phyloP scores from a whole-genome alignment of 1,140 invertebrate genomes.

The Sycophaga agraensis region DNA sequence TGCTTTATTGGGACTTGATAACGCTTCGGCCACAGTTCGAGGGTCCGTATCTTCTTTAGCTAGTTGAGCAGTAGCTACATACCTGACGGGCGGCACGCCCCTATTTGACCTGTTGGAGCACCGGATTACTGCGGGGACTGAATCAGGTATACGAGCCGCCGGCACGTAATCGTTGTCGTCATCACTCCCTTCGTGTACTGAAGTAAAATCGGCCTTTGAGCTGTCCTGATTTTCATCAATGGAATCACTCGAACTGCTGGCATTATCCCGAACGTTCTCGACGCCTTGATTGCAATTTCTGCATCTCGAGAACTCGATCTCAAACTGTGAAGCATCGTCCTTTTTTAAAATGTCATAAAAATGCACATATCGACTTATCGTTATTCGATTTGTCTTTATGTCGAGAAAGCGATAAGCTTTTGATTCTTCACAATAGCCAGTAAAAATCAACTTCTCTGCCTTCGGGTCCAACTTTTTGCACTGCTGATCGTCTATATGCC shows the following conservation, averaged over 20 bases:
- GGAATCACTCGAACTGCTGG: background rate
- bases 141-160: background rate
- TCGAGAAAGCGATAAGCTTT: slow-evolving; percentile 32
- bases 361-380: slow-evolving; percentile 39
- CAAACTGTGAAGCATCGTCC: too few species aligned
- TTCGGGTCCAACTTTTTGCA: slow-evolving; percentile 32
- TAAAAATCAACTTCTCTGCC: slow-evolving; percentile 22
- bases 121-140: background rate
- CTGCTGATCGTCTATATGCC: slow-evolving; percentile 33
- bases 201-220: background rate
- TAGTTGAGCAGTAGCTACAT: background rate
- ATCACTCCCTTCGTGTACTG: background rate
- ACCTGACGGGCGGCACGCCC: background rate
- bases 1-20: too few species aligned
- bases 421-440: slow-evolving; percentile 24
- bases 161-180: background rate
- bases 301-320: background rate
- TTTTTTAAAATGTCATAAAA: too few species aligned
- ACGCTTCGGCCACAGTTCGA: background rate
- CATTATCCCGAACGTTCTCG: background rate
- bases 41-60: slow-evolving; percentile 32
- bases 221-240: background rate
- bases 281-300: background rate
- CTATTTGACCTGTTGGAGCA: background rate
- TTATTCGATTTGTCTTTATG: slow-evolving; percentile 33